Evolutionary conservation across 2,797 vertebrate species (phyloP).

Genomic region (Synaphobranchus kaupii): DNA sequence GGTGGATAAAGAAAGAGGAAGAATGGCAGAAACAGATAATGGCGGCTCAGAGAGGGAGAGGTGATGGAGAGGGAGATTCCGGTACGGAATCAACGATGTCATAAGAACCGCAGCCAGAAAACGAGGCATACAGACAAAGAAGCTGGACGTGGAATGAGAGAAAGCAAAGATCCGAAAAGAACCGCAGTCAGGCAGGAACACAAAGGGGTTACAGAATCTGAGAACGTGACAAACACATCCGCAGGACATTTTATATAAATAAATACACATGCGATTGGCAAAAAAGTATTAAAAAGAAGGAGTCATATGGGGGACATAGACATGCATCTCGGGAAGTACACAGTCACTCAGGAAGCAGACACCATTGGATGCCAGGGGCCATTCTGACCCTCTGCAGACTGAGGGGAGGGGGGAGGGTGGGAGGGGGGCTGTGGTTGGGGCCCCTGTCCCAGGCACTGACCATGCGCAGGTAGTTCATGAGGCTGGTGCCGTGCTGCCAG

Average conservation of each 20-base stretch:
- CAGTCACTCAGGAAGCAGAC: too few species aligned
- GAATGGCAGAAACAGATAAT: background rate
- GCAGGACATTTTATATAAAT: too few species aligned
- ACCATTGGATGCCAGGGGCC: too few species aligned
- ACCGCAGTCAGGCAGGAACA: background rate
- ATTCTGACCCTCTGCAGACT: too few species aligned
- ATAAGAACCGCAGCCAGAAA: background rate
- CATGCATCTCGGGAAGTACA: too few species aligned
- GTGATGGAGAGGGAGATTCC: constrained; percentile 16
- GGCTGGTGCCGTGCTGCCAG: constrained; percentile 87
- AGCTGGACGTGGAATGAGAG: background rate
- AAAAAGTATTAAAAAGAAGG: too few species aligned
- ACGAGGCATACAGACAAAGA: background rate
- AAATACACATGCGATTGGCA: too few species aligned
- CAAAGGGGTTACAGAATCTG: background rate
- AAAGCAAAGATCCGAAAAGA: background rate
- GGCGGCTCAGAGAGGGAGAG: background rate
- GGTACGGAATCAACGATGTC: background rate
- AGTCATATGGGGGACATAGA: too few species aligned
- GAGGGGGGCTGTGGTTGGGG: background rate
- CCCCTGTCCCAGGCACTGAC: constrained; percentile 58
- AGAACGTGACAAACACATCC: background rate
- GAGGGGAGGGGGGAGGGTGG: too few species aligned
- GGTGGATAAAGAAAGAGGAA: background rate
- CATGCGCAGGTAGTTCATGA: constrained; percentile 90